phyloP scores from a whole-genome alignment of 2,888 invertebrate species.

The Zygothrica quintamaculata region DNA sequence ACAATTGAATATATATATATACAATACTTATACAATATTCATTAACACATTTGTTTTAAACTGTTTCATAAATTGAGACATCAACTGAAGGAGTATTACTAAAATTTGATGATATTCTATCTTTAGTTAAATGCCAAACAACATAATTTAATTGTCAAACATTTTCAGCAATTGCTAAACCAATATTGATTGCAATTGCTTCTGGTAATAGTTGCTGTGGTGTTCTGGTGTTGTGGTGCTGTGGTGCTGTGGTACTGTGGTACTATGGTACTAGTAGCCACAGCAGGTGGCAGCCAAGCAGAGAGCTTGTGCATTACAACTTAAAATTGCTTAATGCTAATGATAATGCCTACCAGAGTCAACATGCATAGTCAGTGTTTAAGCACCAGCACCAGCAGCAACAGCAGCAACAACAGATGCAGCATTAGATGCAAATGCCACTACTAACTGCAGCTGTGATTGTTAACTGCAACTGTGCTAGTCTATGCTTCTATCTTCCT shows the following conservation, averaged over 20 bases:
- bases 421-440: constrained; percentile 58
- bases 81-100: too few species aligned
- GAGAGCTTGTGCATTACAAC: constrained; percentile 52
- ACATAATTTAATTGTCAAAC: constrained; percentile 59
- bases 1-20: constrained; percentile 4
- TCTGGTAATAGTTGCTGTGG: background rate
- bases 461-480: too few species aligned
- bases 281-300: constrained; percentile 16
- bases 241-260: too few species aligned
- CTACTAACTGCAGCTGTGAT: constrained; percentile 19
- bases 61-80: constrained; percentile 33
- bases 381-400: too few species aligned
- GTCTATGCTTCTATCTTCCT: too few species aligned
- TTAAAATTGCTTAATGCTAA: constrained; percentile 72
- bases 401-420: too few species aligned
- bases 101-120: background rate
- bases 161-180: constrained; percentile 51
- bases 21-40: background rate
- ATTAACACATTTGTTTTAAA: constrained; percentile 7
- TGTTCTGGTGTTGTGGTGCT: too few species aligned
- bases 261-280: too few species aligned
- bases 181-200: constrained; percentile 52
- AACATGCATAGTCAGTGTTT: constrained; percentile 45
- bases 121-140: constrained; percentile 27
- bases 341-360: constrained; percentile 75